Evolutionary conservation across 2,113 vertebrate genomes (phyloP), one percentile per base, ranked within the genome.

Genomic region (Dasyornis broadbenti): DNA sequence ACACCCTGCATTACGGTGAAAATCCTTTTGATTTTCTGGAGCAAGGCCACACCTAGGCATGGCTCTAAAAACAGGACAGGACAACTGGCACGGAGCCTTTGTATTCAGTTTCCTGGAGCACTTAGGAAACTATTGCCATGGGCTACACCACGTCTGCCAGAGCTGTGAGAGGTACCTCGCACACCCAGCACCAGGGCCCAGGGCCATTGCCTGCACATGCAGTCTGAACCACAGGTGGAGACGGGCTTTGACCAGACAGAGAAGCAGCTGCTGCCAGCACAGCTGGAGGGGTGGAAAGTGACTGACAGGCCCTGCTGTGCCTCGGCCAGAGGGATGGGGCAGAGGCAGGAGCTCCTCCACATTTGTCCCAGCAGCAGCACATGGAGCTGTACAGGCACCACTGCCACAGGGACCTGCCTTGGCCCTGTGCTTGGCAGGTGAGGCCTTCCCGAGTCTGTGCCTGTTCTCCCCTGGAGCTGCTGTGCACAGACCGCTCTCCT

Each of bases 351-450:
- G 39, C 33, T 45, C 7, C 28, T 28, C 17, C 0, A 7, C 1
- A 3, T 27, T 23, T 22, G 37, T 53, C 9, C 10, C 24, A 59
- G 50, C n/a, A 30, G 61, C 15, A 7, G 42, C 31, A 15, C 6
- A 0, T 1, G 26, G 63, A 40, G 39, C 13, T 15, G 6, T 1
- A 0, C 0, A 4, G 42, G 37, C 60, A 50, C 5, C 1, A 14
- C 16, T 23, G 45, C 27, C 11, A 8, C 0, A 0, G 19, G 56
- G 4, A 14, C 8, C 19, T 75, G 66, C 35, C 56, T 2, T 28
- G 31, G 39, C 40, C 21, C 3, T 0, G 11, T 4, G 14, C 40
- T 40, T 30, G 44, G 61, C 61, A 54, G 39, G 5, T 14, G 22
- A 5, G 1, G n/a, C 33, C 37, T 27, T 19, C 27, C 18, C 31